Percentiles rank a stretch among this genome's conserved stretches.
phyloP scores from a whole-genome alignment of 2,797 vertebrate species.

The Sarcoramphus papa region DNA sequence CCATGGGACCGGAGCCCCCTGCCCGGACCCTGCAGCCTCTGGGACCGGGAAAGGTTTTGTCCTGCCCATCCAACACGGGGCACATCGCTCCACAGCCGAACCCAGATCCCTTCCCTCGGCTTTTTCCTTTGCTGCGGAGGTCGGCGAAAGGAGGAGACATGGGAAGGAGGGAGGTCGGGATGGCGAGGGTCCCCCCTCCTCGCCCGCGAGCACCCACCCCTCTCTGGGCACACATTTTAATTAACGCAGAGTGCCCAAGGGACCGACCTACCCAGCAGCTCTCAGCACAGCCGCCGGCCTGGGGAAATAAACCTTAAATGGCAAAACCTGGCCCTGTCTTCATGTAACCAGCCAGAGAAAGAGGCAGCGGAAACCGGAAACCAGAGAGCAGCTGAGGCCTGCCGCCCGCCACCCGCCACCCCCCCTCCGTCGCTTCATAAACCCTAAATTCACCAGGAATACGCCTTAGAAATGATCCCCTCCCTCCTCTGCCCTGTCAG shows the following conservation, averaged over 20 bases:
- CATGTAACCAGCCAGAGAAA: not conserved
- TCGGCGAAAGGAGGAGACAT: rapidly evolving
- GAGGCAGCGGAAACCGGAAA: slow-evolving; percentile 52
- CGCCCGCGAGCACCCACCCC: rapidly evolving
- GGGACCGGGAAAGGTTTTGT: not conserved
- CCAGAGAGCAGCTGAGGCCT: slow-evolving; percentile 32
- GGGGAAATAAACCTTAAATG: slow-evolving; percentile 53
- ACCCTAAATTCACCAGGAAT: not conserved
- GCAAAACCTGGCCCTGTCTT: slow-evolving; percentile 35
- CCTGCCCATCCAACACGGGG: rapidly evolving
- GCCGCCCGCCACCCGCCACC: too few relatives aligned
- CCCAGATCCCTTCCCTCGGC: not conserved
- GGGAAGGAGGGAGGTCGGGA: not conserved
- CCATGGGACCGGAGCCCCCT: not conserved
- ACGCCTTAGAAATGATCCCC: not conserved
- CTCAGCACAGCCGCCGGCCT: not conserved
- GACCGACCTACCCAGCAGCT: not conserved
- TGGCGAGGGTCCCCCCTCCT: not conserved
- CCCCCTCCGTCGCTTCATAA: not conserved
- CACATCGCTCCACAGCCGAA: rapidly evolving
- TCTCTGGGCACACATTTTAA: not conserved
- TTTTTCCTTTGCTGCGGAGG: rapidly evolving
- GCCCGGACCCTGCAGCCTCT: not conserved
- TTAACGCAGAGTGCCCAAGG: rapidly evolving
- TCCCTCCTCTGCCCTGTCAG: not conserved